Evolutionary conservation across 1,140 invertebrate species (phyloP).

Genomic region (Anastrepha ludens): DNA sequence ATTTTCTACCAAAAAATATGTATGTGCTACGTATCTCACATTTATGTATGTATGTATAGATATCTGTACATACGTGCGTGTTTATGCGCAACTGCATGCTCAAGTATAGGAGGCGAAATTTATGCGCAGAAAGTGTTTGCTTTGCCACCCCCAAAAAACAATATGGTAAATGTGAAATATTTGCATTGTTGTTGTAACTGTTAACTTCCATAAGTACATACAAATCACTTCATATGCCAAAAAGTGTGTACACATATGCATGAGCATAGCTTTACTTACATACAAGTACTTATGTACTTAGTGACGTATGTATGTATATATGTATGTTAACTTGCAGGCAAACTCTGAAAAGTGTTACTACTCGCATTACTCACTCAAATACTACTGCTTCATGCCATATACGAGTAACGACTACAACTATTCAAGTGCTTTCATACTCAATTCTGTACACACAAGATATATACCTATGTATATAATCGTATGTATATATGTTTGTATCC

Average conservation of each 20-base stretch:
- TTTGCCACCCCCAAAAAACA: slow-evolving; percentile 28
- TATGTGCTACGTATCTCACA: neutral
- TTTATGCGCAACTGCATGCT: neutral
- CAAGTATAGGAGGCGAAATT: neutral
- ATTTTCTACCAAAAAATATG: neutral
- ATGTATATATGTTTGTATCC: too few species aligned
- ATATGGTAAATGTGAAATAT: neutral
- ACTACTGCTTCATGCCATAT: neutral
- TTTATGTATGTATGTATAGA: neutral
- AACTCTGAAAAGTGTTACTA: neutral
- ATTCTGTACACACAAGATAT: slow-evolving; percentile 11
- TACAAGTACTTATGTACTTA: neutral
- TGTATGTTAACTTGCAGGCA: neutral
- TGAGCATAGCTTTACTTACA: neutral
- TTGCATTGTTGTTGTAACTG: neutral
- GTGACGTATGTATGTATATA: neutral
- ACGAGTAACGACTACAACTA: neutral
- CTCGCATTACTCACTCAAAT: slow-evolving; percentile 11
- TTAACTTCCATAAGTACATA: neutral
- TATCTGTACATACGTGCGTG: neutral
- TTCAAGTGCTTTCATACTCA: slow-evolving; percentile 31
- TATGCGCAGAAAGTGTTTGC: neutral
- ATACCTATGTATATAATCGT: neutral
- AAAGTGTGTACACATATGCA: neutral
- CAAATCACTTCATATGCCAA: slow-evolving; percentile 20